Base-by-base conservation (phyloP, 1,140 invertebrate genomes). In the Neotoxoptera formosana region DNA sequence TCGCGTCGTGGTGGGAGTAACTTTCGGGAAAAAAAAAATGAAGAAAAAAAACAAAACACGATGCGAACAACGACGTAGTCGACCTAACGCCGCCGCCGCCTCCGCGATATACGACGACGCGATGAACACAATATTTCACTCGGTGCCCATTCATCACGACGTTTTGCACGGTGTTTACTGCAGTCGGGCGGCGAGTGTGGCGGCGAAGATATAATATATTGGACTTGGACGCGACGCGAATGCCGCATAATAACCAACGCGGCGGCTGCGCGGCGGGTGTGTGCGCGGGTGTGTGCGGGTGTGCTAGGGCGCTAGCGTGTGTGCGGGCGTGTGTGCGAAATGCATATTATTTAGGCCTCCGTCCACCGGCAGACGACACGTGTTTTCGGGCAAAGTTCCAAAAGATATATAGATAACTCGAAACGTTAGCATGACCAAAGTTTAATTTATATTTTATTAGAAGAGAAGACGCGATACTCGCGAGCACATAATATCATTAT, bases 391-490 rank as follows among this genome's bases (percentile, higher is more conserved):
- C 89, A 67, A 45, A 7, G 14, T 90, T 67, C 89, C 89, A 90
- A 67, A 90, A 36, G n/a, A n/a, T n/a, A 67, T 67, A 67, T 45
- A 47, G 53, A 90, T 67, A 67, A 90, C 89, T 11, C n/a, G 34
- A 41, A 41, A 41, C 41, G 60, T 45, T 45, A 60, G 20, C 17
- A 4, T 41, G 30, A 1, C 89, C 56, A 21, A 41, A 90, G 51
- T 60, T 67, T 67, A 90, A 67, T 90, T 90, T 67, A 45, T 67
- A 45, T 90, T 90, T 90, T 90, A 90, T 67, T 45, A 67, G 14
- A 30, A 67, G 25, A 30, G 21, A 47, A 90, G 7, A 53, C 53
- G 36, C n/a, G 4, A 48, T 53, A 21, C 51, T 53, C 51, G 51
- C 51, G 51, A 6, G 51, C 7, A 53, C 21, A 23, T 41, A 41